phyloP scores from a whole-genome alignment of 2,113 vertebrate species.

The Odontesthes bonariensis region DNA sequence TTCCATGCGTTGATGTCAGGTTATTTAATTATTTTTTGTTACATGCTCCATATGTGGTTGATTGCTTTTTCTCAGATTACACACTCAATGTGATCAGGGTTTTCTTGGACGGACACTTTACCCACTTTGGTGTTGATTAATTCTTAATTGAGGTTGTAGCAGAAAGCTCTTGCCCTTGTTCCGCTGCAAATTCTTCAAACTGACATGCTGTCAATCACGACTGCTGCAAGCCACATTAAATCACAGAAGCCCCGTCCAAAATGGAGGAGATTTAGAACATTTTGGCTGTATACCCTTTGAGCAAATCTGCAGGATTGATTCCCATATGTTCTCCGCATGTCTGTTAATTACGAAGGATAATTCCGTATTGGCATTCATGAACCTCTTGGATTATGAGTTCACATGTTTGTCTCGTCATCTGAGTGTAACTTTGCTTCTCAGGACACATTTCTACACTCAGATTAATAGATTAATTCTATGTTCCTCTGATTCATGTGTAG shows the following conservation, averaged over 20 bases:
- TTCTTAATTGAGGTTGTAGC: conserved; percentile 51
- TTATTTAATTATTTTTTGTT: conserved; percentile 44
- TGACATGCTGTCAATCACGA: conserved; percentile 61
- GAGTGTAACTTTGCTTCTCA: conserved; percentile 19
- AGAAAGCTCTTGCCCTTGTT: conserved; percentile 33
- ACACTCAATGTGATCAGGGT: conserved; percentile 32
- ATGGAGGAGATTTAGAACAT: conserved; percentile 74
- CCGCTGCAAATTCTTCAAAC: conserved; percentile 31
- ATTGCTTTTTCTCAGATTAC: conserved; percentile 60
- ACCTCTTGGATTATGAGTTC: conserved; percentile 49
- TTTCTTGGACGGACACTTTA: conserved; percentile 34
- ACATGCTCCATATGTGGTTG: conserved; percentile 56
- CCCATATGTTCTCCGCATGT: conserved; percentile 69
- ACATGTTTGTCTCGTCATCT: conserved; percentile 32
- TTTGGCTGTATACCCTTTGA: conserved; percentile 65
- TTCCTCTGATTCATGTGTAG: conserved; percentile 15
- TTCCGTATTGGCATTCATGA: conserved; percentile 42
- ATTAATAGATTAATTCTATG: not conserved
- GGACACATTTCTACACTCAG: conserved; percentile 10
- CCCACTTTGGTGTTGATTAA: conserved; percentile 53
- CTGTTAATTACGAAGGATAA: conserved; percentile 66
- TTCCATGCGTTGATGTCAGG: conserved; percentile 33
- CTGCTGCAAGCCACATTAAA: conserved; percentile 64
- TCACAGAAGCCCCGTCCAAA: conserved; percentile 67
- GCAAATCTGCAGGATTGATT: conserved; percentile 78